Evolutionary conservation across 2,113 vertebrate genomes (phyloP).

Genomic region (Nothocercus nigrocapillus): DNA sequence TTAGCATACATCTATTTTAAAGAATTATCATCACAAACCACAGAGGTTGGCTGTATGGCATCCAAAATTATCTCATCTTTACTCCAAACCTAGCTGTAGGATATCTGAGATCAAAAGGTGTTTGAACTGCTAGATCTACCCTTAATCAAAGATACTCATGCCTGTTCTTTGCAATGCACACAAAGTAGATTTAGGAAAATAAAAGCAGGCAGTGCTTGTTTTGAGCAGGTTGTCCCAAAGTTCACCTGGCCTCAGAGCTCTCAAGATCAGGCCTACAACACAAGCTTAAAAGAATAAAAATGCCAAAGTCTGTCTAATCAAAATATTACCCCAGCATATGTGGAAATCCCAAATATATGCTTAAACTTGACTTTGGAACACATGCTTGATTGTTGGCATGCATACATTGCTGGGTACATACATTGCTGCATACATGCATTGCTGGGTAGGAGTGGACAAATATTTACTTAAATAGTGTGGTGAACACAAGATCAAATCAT

Average conservation of each 20-base stretch:
- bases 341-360: background rate
- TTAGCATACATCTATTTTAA: background rate
- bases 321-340: background rate
- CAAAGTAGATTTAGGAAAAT: background rate
- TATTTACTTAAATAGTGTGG: background rate
- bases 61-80: background rate
- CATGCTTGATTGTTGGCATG: rapidly evolving
- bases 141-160: background rate
- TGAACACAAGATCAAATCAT: background rate
- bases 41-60: background rate
- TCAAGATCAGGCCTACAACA: background rate
- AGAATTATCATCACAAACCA: background rate
- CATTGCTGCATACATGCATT: background rate
- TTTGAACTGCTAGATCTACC: background rate
- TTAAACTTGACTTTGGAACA: background rate
- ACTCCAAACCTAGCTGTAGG: background rate
- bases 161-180: background rate
- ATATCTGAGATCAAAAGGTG: background rate
- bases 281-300: background rate
- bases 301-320: background rate
- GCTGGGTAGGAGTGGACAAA: background rate
- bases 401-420: too few species aligned
- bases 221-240: background rate
- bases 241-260: background rate
- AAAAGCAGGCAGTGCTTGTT: background rate